Base-by-base conservation (phyloP, 1,140 invertebrate genomes). In the Pteromalus puparum region DNA sequence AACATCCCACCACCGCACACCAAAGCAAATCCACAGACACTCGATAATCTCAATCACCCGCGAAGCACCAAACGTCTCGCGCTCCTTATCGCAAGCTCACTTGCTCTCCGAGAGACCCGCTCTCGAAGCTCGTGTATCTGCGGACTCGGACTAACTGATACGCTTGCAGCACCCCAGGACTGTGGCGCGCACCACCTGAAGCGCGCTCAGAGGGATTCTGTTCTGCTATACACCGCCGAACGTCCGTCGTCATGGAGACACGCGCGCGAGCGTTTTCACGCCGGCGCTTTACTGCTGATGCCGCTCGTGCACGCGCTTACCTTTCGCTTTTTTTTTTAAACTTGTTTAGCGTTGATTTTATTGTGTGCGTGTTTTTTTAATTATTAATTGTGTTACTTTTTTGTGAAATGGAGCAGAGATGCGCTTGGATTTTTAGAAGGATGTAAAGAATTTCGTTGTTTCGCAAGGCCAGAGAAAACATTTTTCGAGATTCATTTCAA, bases 181-280 rank as follows among this genome's bases (percentile, higher is more conserved):
- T 67, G 67, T 28, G 81, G 80, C 75, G 81, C 76, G 75, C 82
- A 80, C 77, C 75, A 81, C 76, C 68, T 46, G 85, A 87, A 83
- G 81, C 26, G 30, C 83, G 76, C 67, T 30, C 86, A 83, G 85
- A 87, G 82, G 72, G 85, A 83, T 61, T 61, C 53, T 61, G 87
- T 87, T 83, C 87, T 70, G 72, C 38, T 61, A 48, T 18, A 61
- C 53, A 61, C 21, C 53, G 18, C 53, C 53, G 53, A 61, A 61
- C 53, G 53, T n/a, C 30, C 85, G 90, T 90, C 89, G 78, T 87
- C 88, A 91, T 91, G 89, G 89, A 87, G 88, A 91, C 89, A 86
- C 85, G 46, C 2, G 46, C 46, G 53, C 38, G 53, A 18, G 88
- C 88, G 87, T 87, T 72, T 73, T 82, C 80, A 81, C 84, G 78